Base-by-base conservation (phyloP, 2,888 invertebrate species). In the Diploptera punctata region DNA sequence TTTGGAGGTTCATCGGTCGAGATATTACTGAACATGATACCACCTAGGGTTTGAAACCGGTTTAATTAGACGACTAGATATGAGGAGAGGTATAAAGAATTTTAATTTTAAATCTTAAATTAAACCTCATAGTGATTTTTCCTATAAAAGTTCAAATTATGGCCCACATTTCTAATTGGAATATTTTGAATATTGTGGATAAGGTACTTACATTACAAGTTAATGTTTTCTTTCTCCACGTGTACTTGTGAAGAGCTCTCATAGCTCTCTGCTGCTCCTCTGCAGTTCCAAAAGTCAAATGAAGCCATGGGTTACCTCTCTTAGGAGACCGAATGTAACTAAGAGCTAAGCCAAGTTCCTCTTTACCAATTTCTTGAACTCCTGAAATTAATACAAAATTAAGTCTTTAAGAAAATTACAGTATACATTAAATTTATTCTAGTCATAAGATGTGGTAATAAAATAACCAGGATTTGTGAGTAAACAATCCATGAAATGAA, bases 191-290 rank as follows among this genome's bases (percentile, higher is more conserved):
- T n/a, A n/a, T n/a, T n/a, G n/a, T n/a, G n/a, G n/a, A 33, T 13
- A 43, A n/a, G 65, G 16, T 38, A 74, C 77, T 74, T 77, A 85
- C 85, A 79, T 77, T 78, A 31, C 80, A 80, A 19, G 77, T 77
- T 3, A 82, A 75, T 9, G 76, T 77, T 71, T 78, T 77, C 62
- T 79, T 79, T 72, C 80, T 79, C 81, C 81, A 81, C 7, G 76
- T 77, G 44, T 77, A 80, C 19, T 79, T 78, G 76, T 79, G 77
- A 49, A 81, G 73, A 18, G 76, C 74, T 65, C 78, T 75, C 31
- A 86, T 74, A 1, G 86, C 86, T 61, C 78, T 78, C 49, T 82
- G 81, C 75, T 84, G 80, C 29, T 84, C 85, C 70, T 81, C 82
- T 71, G 83, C 84, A 47, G 81, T 81, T 19, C 77, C 78, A 71